Percentiles rank a stretch among this genome's conserved stretches.
These are phyloP conservation scores for Steinernema carpocapsae DNA, from an alignment of 2,888 invertebrate genomes.

Conservation along the genomic window DNA sequence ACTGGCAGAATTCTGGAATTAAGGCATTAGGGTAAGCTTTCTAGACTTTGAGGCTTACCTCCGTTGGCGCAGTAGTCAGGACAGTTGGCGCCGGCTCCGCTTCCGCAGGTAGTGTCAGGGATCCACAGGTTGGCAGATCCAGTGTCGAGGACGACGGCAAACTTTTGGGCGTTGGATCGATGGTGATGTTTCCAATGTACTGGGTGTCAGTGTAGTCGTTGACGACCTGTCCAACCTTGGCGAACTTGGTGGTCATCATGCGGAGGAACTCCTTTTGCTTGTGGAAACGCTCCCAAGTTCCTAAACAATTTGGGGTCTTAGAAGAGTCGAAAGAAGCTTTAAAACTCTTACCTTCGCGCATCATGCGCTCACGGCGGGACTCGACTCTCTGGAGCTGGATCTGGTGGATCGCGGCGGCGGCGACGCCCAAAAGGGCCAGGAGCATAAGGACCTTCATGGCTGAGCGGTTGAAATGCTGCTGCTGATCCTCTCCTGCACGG, in stretches of 20 bases:
- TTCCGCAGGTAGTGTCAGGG: too few relatives aligned
- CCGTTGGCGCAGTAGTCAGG: conserved; percentile 37
- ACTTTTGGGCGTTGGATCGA: conserved; percentile 73
- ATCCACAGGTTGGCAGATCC: conserved; percentile 73
- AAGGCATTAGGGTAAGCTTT: background rate
- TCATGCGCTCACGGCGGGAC: conserved; percentile 50
- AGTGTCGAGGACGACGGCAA: conserved; percentile 89
- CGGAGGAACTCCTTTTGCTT: background rate
- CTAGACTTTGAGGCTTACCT: background rate
- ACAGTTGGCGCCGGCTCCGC: too few relatives aligned
- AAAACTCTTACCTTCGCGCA: conserved; percentile 35
- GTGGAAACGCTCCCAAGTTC: background rate
- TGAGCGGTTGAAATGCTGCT: conserved; percentile 11
- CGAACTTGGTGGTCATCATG: background rate
- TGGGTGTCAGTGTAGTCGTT: conserved; percentile 47
- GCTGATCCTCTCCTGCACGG: background rate
- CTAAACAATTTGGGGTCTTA: background rate
- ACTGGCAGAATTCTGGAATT: conserved; percentile 3
- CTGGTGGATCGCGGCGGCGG: conserved; percentile 53
- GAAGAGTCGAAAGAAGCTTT: too few relatives aligned
- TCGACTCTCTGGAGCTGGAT: conserved; percentile 49
- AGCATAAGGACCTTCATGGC: conserved; percentile 46
- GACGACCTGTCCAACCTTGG: too few relatives aligned
- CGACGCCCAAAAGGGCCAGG: conserved; percentile 53
- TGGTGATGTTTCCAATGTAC: conserved; percentile 73